These are phyloP conservation scores for Melinopterus prodromus DNA, from an alignment of 2,888 invertebrate genomes.

Conservation along the genomic window DNA sequence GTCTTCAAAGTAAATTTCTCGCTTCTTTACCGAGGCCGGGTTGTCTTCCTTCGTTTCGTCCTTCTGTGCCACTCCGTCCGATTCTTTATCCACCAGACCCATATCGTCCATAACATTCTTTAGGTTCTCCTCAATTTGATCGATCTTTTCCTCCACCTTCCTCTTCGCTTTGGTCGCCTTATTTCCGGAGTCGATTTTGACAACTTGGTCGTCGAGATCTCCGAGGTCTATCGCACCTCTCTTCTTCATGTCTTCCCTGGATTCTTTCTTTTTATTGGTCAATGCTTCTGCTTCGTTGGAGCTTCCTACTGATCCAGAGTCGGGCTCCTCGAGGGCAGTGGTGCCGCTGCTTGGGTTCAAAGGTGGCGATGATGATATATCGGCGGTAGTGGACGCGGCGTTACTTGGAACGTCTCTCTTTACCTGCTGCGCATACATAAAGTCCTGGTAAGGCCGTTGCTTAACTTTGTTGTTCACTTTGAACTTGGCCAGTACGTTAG, in stretches of 20 bases:
- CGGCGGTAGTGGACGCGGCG: not conserved
- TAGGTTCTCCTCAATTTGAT: conserved; percentile 46
- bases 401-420: conserved; percentile 27
- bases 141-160: conserved; percentile 39
- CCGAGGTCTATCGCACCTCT: conserved; percentile 34
- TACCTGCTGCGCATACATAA: conserved; percentile 32
- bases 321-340: conserved; percentile 22
- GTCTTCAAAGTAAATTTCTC: conserved; percentile 44
- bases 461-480: conserved; percentile 40
- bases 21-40: conserved; percentile 29
- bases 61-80: conserved; percentile 31
- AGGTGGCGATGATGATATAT: not conserved
- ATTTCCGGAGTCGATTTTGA: not conserved
- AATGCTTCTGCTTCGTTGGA: conserved; percentile 6
- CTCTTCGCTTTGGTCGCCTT: conserved; percentile 14
- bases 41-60: not conserved
- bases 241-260: conserved; percentile 32
- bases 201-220: conserved; percentile 23
- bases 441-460: conserved; percentile 35
- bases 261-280: conserved; percentile 28
- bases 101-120: conserved; percentile 46
- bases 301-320: not conserved
- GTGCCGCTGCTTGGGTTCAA: not conserved
- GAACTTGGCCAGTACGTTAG: conserved; percentile 41
- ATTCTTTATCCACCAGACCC: conserved; percentile 44